A percentile compares a stretch with the other conserved stretches of the same genome.
Evolutionary conservation across 2,888 invertebrate genomes (phyloP).

Genomic region (Fragum fragum): DNA sequence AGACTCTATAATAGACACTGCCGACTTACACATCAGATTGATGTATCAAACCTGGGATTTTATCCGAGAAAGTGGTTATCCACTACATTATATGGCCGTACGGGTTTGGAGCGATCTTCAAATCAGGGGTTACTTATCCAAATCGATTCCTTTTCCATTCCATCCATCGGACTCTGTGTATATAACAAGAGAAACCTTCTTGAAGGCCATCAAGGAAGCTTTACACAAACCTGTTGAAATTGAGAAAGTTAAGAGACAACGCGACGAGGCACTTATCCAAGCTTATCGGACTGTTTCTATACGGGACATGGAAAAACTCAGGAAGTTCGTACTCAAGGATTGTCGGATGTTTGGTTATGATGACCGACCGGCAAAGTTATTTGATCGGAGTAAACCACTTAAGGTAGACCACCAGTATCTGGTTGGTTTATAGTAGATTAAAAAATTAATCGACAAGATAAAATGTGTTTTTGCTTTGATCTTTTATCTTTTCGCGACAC

Average conservation of each 20-base stretch:
- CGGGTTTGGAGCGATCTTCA: conserved; percentile 75
- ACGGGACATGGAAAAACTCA: conserved; percentile 62
- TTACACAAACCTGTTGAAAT: conserved; percentile 42
- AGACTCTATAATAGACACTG: conserved; percentile 65
- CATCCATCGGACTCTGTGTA: conserved; percentile 34
- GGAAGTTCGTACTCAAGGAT: conserved; percentile 67
- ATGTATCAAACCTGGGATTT: conserved; percentile 55
- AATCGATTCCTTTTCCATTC: conserved; percentile 65
- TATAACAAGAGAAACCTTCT: conserved; percentile 48
- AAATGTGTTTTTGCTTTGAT: too few species aligned
- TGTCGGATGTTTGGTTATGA: conserved; percentile 78
- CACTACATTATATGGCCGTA: conserved; percentile 65
- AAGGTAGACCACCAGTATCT: conserved; percentile 15
- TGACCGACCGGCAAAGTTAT: conserved; percentile 48
- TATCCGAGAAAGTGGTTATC: conserved; percentile 62
- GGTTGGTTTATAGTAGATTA: conserved; percentile 15
- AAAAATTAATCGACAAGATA: too few species aligned
- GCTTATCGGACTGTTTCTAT: conserved; percentile 68
- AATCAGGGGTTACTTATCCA: conserved; percentile 73
- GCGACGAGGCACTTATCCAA: conserved; percentile 69
- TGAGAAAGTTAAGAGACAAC: conserved; percentile 60
- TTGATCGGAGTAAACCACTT: conserved; percentile 43
- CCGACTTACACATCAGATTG: conserved; percentile 23
- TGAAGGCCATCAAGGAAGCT: conserved; percentile 48
- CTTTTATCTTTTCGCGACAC: too few species aligned